A percentile compares a stretch with the other conserved stretches of the same genome.
These are phyloP conservation scores for Cololabis saira DNA, from an alignment of 2,113 vertebrate genomes.

Conservation along the genomic window DNA sequence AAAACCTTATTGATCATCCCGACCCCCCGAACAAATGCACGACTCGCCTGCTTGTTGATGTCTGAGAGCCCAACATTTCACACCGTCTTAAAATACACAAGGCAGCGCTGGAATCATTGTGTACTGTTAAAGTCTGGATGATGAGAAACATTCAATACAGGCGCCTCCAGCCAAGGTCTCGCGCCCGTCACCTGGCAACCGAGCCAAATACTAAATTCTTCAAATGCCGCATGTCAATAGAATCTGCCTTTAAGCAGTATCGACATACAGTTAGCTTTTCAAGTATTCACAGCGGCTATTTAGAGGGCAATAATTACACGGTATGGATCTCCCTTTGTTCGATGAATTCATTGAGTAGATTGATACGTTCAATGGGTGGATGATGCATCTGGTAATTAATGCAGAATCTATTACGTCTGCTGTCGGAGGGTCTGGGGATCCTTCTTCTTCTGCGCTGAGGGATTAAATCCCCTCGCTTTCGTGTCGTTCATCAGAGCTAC, in stretches of 20 bases:
- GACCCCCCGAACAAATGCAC: neutral
- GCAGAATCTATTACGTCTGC: slow-evolving; percentile 45
- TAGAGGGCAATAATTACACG: slow-evolving; percentile 70
- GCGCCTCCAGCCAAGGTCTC: slow-evolving; percentile 45
- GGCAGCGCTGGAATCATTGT: neutral
- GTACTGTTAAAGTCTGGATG: slow-evolving; percentile 6
- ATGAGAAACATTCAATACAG: slow-evolving; percentile 35
- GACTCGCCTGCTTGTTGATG: neutral
- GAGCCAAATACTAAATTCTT: slow-evolving; percentile 53
- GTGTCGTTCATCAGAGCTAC: slow-evolving; percentile 6
- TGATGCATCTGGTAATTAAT: slow-evolving; percentile 49
- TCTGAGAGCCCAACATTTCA: slow-evolving; percentile 1
- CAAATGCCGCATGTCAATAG: slow-evolving; percentile 56
- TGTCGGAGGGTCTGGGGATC: neutral
- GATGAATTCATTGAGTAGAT: slow-evolving; percentile 60
- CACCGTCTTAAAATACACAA: slow-evolving; percentile 15
- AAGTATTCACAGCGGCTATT: slow-evolving; percentile 71
- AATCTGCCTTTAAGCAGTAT: slow-evolving; percentile 62
- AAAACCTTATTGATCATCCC: no score
- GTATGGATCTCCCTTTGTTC: slow-evolving; percentile 70
- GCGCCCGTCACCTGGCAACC: slow-evolving; percentile 61
- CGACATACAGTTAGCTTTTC: slow-evolving; percentile 72
- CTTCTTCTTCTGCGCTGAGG: neutral
- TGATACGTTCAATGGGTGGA: slow-evolving; percentile 47
- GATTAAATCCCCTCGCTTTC: neutral